These are phyloP conservation scores for Diachasmimorpha longicaudata DNA, from an alignment of 1,140 invertebrate species.

Conservation along the genomic window DNA sequence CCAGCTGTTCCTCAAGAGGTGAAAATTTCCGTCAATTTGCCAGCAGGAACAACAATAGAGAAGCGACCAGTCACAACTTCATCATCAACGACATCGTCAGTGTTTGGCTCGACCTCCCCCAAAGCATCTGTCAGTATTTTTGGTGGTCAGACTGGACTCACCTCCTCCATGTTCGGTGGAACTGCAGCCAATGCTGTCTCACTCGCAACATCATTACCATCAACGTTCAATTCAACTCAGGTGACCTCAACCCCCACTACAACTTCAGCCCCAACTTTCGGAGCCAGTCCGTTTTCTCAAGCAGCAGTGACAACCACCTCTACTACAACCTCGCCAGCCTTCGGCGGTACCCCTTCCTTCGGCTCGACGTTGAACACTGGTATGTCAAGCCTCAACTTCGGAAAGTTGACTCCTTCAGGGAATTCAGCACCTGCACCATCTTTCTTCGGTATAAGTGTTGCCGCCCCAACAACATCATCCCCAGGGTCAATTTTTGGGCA, in stretches of 20 bases:
- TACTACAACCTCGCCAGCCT: too few relatives aligned
- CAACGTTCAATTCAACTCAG: background rate
- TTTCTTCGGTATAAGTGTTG: too few relatives aligned
- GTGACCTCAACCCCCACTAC: background rate
- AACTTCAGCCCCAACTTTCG: conserved; percentile 33
- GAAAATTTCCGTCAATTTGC: conserved; percentile 2
- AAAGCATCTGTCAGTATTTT: conserved; percentile 19
- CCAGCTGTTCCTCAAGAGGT: conserved; percentile 1
- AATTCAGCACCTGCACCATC: too few relatives aligned
- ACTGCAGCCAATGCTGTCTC: background rate
- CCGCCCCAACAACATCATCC: conserved; percentile 3
- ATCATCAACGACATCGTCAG: background rate
- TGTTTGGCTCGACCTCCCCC: conserved; percentile 17
- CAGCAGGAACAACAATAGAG: conserved; percentile 18
- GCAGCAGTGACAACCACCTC: too few relatives aligned
- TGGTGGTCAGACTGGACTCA: conserved; percentile 13
- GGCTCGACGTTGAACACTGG: too few relatives aligned
- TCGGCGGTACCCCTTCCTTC: too few relatives aligned
- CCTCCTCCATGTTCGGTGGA: conserved; percentile 34
- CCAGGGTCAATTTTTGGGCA: conserved; percentile 10
- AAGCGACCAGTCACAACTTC: conserved; percentile 7
- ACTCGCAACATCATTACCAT: background rate
- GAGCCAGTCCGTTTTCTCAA: background rate
- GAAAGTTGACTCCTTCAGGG: too few relatives aligned
- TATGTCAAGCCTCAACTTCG: too few relatives aligned